Percentiles rank a stretch among this genome's conserved stretches.
These are phyloP conservation scores for Idaea straminata DNA, from an alignment of 2,888 invertebrate genomes.

Conservation along the genomic window DNA sequence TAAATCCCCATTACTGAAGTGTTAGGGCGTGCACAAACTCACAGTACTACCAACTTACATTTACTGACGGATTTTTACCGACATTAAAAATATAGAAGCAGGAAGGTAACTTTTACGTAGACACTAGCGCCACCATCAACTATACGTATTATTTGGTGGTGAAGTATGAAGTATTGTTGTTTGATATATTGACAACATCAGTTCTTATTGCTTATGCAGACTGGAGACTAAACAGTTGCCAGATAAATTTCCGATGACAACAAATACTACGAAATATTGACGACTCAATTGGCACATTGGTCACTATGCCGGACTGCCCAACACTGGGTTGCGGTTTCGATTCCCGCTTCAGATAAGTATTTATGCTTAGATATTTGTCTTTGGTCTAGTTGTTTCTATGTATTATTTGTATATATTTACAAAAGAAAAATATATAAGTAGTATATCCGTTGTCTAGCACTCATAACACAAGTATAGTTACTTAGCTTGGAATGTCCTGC, in stretches of 20 bases:
- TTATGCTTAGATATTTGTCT: too few relatives aligned
- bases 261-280: too few relatives aligned
- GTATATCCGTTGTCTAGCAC: too few relatives aligned
- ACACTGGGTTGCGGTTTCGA: too few relatives aligned
- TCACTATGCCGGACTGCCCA: too few relatives aligned
- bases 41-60: not conserved
- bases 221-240: not conserved
- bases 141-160: not conserved
- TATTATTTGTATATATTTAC: too few relatives aligned
- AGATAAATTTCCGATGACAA: not conserved
- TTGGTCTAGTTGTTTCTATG: too few relatives aligned
- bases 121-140: not conserved
- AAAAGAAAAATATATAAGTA: too few relatives aligned
- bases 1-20: slow-evolving; percentile 72
- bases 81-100: not conserved
- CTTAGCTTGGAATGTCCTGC: too few relatives aligned
- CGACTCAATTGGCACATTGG: too few relatives aligned
- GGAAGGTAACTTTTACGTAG: not conserved
- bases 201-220: not conserved
- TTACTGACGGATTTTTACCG: not conserved
- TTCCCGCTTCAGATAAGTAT: too few relatives aligned
- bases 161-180: not conserved
- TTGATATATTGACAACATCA: slow-evolving; percentile 3
- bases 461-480: too few relatives aligned
- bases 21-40: slow-evolving; percentile 53